phyloP scores from a whole-genome alignment of 2,113 vertebrate species.

The Grammatotria lemairii region DNA sequence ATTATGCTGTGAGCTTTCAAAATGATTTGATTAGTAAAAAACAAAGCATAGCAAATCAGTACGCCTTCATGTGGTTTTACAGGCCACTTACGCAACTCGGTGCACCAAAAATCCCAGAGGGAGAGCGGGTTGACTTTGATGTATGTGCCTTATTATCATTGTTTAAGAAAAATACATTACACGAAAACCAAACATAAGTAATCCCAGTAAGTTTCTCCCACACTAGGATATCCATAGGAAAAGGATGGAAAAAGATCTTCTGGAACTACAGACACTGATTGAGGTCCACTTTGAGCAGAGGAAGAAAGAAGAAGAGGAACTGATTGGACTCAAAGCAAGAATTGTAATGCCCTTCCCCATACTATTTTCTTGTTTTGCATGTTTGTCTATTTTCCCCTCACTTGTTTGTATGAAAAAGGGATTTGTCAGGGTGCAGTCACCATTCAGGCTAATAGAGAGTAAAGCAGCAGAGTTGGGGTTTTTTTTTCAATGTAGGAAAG shows the following conservation, averaged over 20 bases:
- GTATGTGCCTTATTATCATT: conserved; percentile 35
- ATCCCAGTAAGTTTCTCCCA: background rate
- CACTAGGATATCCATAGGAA: conserved; percentile 94
- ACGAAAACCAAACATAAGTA: background rate
- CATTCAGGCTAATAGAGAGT: background rate
- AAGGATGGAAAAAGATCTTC: conserved; percentile 94
- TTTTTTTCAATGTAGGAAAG: conserved; percentile 76
- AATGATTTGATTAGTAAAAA: background rate
- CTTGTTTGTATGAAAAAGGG: background rate
- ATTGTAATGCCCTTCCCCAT: conserved; percentile 72
- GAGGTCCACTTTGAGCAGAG: conserved; percentile 93
- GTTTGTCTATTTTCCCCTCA: background rate
- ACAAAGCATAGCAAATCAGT: background rate
- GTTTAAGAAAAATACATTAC: background rate
- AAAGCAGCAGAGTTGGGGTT: rapidly evolving
- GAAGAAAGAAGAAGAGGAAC: conserved; percentile 93
- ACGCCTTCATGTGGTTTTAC: background rate
- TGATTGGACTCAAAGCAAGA: conserved; percentile 89
- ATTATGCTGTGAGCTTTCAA: background rate
- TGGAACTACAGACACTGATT: conserved; percentile 95
- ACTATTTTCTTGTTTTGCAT: background rate
- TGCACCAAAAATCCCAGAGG: conserved; percentile 73
- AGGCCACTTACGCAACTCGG: conserved; percentile 59
- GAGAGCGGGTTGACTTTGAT: conserved; percentile 75
- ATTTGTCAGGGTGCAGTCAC: background rate